phyloP scores from a whole-genome alignment of 2,888 invertebrate genomes.

The Oligia fasciuncula region DNA sequence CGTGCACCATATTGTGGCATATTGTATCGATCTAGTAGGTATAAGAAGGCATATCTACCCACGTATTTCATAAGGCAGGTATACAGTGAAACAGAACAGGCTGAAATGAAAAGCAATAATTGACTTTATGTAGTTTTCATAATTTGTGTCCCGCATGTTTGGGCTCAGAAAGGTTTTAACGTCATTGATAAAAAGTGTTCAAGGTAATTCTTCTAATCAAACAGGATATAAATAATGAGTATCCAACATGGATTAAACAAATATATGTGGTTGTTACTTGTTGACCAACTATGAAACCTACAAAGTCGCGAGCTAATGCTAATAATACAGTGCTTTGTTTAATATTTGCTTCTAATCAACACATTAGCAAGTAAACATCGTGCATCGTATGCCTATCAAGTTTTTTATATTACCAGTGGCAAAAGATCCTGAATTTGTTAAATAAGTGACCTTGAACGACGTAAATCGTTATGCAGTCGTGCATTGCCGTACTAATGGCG shows the following conservation, averaged over 20 bases:
- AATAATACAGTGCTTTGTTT: conserved; percentile 43
- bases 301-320: conserved; percentile 41
- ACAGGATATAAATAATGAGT: conserved; percentile 21
- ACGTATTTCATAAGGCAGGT: background rate
- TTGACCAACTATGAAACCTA: conserved; percentile 18
- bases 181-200: conserved; percentile 15
- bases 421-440: conserved; percentile 48
- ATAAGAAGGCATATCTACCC: background rate
- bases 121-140: background rate
- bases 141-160: background rate
- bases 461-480: conserved; percentile 67
- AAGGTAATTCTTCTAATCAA: conserved; percentile 13
- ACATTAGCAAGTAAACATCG: conserved; percentile 50
- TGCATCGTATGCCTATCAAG: conserved; percentile 34
- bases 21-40: background rate
- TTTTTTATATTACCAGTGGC: conserved; percentile 33
- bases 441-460: conserved; percentile 58
- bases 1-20: background rate
- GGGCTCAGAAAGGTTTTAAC: background rate
- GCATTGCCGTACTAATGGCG: conserved; percentile 64
- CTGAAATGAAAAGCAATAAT: background rate
- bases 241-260: conserved; percentile 29
- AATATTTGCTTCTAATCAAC: conserved; percentile 32
- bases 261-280: conserved; percentile 3
- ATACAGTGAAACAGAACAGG: background rate